phyloP scores from a whole-genome alignment of 2,113 vertebrate species.

The Dromaius novaehollandiae region DNA sequence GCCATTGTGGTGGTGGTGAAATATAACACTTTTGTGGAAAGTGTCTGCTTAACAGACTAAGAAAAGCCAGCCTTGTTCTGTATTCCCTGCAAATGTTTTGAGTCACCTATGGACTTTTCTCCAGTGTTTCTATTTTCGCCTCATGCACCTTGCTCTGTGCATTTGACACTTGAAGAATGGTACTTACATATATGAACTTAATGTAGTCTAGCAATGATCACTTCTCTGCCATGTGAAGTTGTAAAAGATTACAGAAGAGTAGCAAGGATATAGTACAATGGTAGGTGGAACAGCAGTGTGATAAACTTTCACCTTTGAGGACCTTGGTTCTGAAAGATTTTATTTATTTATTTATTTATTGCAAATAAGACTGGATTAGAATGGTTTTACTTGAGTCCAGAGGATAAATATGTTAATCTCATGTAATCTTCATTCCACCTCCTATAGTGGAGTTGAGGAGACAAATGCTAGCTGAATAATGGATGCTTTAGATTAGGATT shows the following conservation, averaged over 20 bases:
- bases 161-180: not conserved
- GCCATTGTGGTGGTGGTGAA: rapidly evolving
- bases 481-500: not conserved
- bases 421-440: not conserved
- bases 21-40: not conserved
- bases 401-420: not conserved
- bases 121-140: not conserved
- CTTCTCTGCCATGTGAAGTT: not conserved
- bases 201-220: not conserved
- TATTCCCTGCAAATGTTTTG: not conserved
- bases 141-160: not conserved
- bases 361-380: not conserved
- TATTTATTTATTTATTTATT: not conserved
- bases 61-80: not conserved
- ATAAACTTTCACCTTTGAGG: not conserved
- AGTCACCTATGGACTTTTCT: rapidly evolving
- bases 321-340: not conserved
- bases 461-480: not conserved
- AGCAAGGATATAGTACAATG: not conserved
- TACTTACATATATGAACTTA: not conserved
- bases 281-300: not conserved
- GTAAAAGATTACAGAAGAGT: not conserved
- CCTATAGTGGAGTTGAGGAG: not conserved
- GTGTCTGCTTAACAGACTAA: not conserved
- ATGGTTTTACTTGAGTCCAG: not conserved